Base-by-base conservation (phyloP, 1,140 invertebrate genomes). In the Microplitis mediator region DNA sequence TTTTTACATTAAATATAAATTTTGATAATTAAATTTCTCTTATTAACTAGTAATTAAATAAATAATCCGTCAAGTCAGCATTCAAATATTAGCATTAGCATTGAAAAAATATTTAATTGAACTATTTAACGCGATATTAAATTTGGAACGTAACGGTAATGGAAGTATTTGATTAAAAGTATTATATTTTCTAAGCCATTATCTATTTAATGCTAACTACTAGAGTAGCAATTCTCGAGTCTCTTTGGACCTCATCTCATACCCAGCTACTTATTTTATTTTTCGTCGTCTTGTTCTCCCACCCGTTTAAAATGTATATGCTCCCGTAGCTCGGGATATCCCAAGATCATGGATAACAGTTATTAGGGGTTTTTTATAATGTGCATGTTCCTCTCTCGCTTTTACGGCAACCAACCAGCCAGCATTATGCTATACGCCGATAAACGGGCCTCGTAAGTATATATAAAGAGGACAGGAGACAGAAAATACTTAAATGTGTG, bases 311-410 rank as follows among this genome's bases (percentile, higher is more conserved):
- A 50, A 56, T 34, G 68, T 69, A 45, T 45, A 5, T 74, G 67
- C 67, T 73, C 69, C 67, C 35, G 73, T 65, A 64, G 61, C 75
- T 32, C 63, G 73, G 70, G 71, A 76, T 74, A 76, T 63, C 70
- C 75, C 72, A 73, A 85, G 83, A 85, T 86, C 78, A 75, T 84
- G 84, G 86, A 87, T 87, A 87, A 87, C 85, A 87, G 86, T 87
- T 87, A 87, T 87, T 87, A 86, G 80, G 80, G 80, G 79, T 80
- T 84, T 86, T 84, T 83, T 85, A 87, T 85, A 85, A 85, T 85
- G 83, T 81, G 78, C 81, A 79, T 82, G 80, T 82, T 82, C 79
- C 77, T 74, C 69, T 65, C 71, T 72, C 73, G 76, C 70, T 76
- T 82, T 82, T 78, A 77, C 79, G 75, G 78, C 80, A 82, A 79